These are phyloP conservation scores for Cremastinae sp. DNA, from an alignment of 2,888 invertebrate species.

Conservation along the genomic window DNA sequence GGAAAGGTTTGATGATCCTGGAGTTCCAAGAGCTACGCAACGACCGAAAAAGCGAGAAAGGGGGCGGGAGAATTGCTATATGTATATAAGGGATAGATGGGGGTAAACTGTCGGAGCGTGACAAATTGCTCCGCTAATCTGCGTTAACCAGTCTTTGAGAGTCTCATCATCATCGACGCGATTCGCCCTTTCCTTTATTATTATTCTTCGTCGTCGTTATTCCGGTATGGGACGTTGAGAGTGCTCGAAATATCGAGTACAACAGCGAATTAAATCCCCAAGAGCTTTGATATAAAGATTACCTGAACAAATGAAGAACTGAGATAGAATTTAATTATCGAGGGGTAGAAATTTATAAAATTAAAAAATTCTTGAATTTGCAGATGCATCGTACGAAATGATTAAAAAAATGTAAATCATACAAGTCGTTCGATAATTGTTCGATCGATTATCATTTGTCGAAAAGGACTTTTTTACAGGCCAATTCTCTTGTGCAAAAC, in stretches of 20 bases:
- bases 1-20: slow-evolving; percentile 47
- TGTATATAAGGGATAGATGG: slow-evolving; percentile 61
- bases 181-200: slow-evolving; percentile 35
- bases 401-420: too few species aligned
- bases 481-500: not conserved
- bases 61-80: slow-evolving; percentile 47
- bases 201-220: slow-evolving; percentile 59
- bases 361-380: too few species aligned
- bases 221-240: slow-evolving; percentile 70
- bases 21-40: slow-evolving; percentile 48
- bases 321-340: not conserved
- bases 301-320: slow-evolving; percentile 14
- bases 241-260: slow-evolving; percentile 59
- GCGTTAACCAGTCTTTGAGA: slow-evolving; percentile 77
- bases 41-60: slow-evolving; percentile 35
- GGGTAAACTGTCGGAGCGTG: slow-evolving; percentile 76
- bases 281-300: slow-evolving; percentile 8
- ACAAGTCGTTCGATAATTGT: too few species aligned
- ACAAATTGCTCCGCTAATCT: slow-evolving; percentile 79
- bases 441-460: too few species aligned
- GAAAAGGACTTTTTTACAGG: too few species aligned
- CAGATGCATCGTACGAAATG: too few species aligned
- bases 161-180: slow-evolving; percentile 72
- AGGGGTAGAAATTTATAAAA: not conserved
- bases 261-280: slow-evolving; percentile 50